Conservation (phyloP, 1,140 invertebrate species). For the Drosophila cardini region DNA sequence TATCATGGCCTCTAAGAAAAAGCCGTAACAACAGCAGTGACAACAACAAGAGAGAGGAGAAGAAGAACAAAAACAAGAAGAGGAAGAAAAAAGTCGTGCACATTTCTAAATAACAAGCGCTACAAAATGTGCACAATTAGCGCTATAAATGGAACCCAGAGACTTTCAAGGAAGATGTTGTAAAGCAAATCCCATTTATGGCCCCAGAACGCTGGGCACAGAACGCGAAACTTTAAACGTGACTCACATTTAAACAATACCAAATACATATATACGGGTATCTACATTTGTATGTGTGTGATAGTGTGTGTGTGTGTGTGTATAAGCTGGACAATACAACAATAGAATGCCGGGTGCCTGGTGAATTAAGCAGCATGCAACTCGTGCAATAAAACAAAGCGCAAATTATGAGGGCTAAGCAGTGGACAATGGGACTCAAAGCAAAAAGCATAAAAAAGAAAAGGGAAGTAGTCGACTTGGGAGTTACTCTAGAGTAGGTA, state of each 20-base stretch:
- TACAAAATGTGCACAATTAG: constrained; percentile 77
- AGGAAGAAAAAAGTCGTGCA: constrained; percentile 36
- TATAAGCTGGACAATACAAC: constrained; percentile 22
- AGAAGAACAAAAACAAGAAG: constrained; percentile 3
- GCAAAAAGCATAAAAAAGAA: constrained; percentile 26
- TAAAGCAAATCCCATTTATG: constrained; percentile 62
- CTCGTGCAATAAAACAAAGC: constrained; percentile 69
- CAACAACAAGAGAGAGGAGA: background rate
- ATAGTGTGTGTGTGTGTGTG: background rate
- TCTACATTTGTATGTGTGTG: background rate
- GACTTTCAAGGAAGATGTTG: constrained; percentile 25
- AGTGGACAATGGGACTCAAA: constrained; percentile 37
- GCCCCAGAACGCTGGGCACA: constrained; percentile 43
- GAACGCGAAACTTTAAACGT: constrained; percentile 70
- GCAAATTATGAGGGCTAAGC: constrained; percentile 72
- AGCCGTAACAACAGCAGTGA: constrained; percentile 3
- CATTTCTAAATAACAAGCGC: constrained; percentile 75
- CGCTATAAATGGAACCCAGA: constrained; percentile 68
- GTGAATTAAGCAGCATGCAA: constrained; percentile 74
- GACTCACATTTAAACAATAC: constrained; percentile 70
- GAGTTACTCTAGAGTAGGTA: constrained; percentile 1
- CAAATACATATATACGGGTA: background rate
- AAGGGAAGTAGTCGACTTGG: constrained; percentile 4
- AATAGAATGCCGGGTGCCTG: constrained; percentile 11
- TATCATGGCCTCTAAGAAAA: background rate